Percentiles rank a stretch among this genome's conserved stretches.
Evolutionary conservation across 2,888 invertebrate species (phyloP).

Genomic region (Troides aeacus): DNA sequence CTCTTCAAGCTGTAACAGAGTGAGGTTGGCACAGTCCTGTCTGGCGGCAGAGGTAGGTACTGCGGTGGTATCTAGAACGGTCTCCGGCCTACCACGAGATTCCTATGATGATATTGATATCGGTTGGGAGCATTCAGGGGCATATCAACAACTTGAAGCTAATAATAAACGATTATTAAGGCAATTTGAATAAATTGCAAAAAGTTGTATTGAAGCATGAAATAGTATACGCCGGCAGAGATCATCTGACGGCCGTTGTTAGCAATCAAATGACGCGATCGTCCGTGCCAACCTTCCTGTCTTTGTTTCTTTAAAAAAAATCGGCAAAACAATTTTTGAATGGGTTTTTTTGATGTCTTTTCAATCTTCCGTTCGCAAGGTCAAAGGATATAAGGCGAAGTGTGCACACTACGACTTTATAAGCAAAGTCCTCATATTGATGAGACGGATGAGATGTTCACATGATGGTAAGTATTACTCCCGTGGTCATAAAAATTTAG

Average conservation of each 20-base stretch:
- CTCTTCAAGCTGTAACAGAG: too few species aligned
- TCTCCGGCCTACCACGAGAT: neutral
- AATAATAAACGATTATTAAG: slow-evolving; percentile 3
- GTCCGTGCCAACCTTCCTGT: slow-evolving; percentile 21
- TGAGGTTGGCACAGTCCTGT: too few species aligned
- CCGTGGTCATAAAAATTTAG: too few species aligned
- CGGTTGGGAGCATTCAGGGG: neutral
- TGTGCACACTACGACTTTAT: neutral
- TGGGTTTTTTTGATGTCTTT: slow-evolving; percentile 28
- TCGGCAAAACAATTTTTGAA: slow-evolving; percentile 13
- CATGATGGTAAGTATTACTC: too few species aligned
- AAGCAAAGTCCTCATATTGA: too few species aligned
- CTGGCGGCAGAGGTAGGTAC: too few species aligned
- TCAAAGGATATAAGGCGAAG: neutral
- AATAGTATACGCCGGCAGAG: slow-evolving; percentile 5
- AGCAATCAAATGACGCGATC: slow-evolving; percentile 22
- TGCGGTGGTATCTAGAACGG: too few species aligned
- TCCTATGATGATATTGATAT: neutral
- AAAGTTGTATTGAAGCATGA: slow-evolving; percentile 24
- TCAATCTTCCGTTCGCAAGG: slow-evolving; percentile 21
- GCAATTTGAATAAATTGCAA: slow-evolving; percentile 20
- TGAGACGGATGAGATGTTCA: too few species aligned
- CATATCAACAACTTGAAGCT: neutral
- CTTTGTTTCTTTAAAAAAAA: slow-evolving; percentile 21
- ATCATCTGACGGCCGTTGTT: slow-evolving; percentile 1